Base-by-base conservation (phyloP, 1,140 invertebrate genomes). In the Vollenhovia emeryi region DNA sequence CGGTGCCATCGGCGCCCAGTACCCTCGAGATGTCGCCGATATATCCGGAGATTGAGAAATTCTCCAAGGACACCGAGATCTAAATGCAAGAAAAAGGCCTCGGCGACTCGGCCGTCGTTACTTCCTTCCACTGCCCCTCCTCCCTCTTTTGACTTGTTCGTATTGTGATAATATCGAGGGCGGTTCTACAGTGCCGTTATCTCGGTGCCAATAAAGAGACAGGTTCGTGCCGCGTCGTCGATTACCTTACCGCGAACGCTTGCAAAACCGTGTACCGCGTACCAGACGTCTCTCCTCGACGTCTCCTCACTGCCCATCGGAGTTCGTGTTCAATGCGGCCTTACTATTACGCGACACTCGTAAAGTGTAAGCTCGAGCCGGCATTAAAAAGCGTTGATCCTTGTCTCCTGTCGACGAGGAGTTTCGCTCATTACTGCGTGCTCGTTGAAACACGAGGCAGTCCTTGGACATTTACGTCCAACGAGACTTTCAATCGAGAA, bases 1-100 rank as follows among this genome's bases (percentile, higher is more conserved):
- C 97, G 7, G 92, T 96, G 40, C 97, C 97, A 1, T 98, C 97
- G 1, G 97, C 97, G 6, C 97, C 97, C 0, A 97, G 97, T 84
- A 98, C 97, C 6, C 93, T 98, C 57, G 97, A 98, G 95, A 97
- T 98, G 96, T 96, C 97, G 43, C 97, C 97, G 2, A 98, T 98
- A 75, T 98, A 98, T 93, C 97, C 97, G 21, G 96, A 97, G 92
- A 97, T 97, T 85, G 96, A 97, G 88, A 97, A 97, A 92, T 97
- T 96, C 92, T 96, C 96, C 87, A 97, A 97, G 94, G 97, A 98
- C 93, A 97, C 97, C 48, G 97, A 98, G 94, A 97, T 97, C 94
- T 98, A 97, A 96, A 89, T 24, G 2, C 59, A 3, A 30, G 30
- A 48, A 36, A n/a, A 24, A n/a, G 15, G 9, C 15, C 11, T 40